Base-by-base conservation (phyloP, 2,888 invertebrate species). In the Sphinx pinastri region DNA sequence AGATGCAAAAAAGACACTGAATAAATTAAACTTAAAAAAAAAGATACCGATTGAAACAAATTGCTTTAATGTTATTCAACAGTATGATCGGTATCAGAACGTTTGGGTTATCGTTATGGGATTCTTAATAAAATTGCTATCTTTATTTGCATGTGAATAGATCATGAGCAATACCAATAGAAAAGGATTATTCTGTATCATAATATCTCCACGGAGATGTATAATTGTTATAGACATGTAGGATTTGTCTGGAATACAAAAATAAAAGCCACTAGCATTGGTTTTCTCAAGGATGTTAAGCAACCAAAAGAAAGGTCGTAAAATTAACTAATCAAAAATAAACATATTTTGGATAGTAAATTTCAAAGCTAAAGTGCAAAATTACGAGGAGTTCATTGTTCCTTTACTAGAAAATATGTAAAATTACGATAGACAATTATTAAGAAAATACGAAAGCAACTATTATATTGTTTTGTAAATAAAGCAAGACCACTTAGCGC, bases 401-500 rank as follows among this genome's bases (percentile, higher is more conserved):
- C 38, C 38, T 38, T 38, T 38, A 38, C 38, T 38, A 2, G 6
- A 51, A 51, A 51, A 13, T 59, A 19, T 19, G 12, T 31, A 38
- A 59, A 14, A 59, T 31, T 38, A 63, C 6, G 13, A 19, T 19
- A 19, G 49, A 63, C n/a, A 54, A 54, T 55, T 19, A 55, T 19
- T 19, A 55, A 19, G 10, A 16, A 38, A 45, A 45, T n/a, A n/a
- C 60, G 60, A 45, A 60, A 60, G 60, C 19, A 63, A 5, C 19
- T 19, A 63, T 19, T 60, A 11, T n/a, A 4, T 63, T 63, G 49
- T 63, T 63, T 49, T 19, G 19, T 63, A 69, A 69, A 69, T 69
- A 69, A 67, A 58, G 59, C 63, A 47, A 67, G 66, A 66, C 49
- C 66, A 66, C 66, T 70, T 67, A 67, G 47, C 70, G 57, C 49